These are phyloP conservation scores for Nemoura dubitans DNA, from an alignment of 2,888 invertebrate genomes.

Conservation along the genomic window DNA sequence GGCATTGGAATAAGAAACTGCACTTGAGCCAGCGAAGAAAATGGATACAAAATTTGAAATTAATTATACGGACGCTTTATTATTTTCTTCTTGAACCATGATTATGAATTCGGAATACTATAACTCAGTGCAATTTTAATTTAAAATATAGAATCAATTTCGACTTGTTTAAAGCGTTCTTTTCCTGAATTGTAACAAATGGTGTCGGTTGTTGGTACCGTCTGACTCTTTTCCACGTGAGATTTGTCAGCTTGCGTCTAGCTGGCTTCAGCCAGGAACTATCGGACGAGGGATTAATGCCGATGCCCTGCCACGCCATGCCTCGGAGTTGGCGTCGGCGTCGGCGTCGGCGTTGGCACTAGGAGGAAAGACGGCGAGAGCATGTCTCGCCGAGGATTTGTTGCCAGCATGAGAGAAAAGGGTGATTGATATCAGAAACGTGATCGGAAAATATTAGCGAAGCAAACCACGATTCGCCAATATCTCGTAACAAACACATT, in stretches of 20 bases:
- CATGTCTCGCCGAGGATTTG: constrained; percentile 33
- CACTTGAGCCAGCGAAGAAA: not conserved
- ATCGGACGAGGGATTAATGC: constrained; percentile 36
- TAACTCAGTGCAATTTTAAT: not conserved
- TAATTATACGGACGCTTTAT: not conserved
- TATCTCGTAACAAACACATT: constrained; percentile 31
- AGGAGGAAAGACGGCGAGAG: constrained; percentile 2
- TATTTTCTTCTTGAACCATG: not conserved
- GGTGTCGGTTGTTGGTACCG: not conserved
- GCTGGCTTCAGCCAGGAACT: constrained; percentile 13
- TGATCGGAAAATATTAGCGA: constrained; percentile 45
- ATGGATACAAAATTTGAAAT: not conserved
- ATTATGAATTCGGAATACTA: not conserved
- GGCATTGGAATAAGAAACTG: not conserved
- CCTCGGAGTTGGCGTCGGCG: not conserved
- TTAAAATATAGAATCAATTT: not conserved
- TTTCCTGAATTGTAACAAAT: not conserved
- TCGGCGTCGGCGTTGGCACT: constrained; percentile 7
- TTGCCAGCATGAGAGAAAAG: constrained; percentile 19
- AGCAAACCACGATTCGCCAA: constrained; percentile 30
- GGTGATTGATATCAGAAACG: constrained; percentile 46
- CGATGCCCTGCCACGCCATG: constrained; percentile 1
- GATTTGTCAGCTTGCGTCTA: not conserved
- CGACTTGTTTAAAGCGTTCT: not conserved
- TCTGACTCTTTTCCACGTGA: not conserved